Evolutionary conservation across 2,113 vertebrate species (phyloP), one percentile per base, ranked within the genome.

Genomic region (Marmota flaviventris): DNA sequence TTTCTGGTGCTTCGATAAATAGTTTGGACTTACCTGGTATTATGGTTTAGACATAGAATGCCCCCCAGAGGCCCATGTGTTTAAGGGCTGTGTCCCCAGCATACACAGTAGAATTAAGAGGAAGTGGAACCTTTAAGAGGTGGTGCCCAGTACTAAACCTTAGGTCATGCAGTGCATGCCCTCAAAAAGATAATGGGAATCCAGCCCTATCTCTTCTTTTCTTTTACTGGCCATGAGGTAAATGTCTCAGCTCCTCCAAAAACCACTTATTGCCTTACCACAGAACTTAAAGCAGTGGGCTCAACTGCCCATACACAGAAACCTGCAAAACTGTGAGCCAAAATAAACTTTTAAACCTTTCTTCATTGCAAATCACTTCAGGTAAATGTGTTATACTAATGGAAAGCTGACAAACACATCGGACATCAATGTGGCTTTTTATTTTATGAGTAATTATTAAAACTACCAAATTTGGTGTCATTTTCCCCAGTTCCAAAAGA

Each of bases 371-470:
- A 90, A 10, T 67, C 48, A 89, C 16, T 14, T 51, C 45, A 51
- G n/a, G 17, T n/a, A 27, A 69, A 32, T 67, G 58, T 56, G 42
- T 56, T 70, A 70, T 18, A 69, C 18, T 53, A 39, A 70, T 32
- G 63, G 29, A 56, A 37, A 51, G 34, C 42, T 70, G 34, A 70
- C 67, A 2, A 63, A 53, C 39, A 73, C 27, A 95, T 73, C 7
- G 91, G 27, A 7, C 5, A 87, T 11, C 39, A 82, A 92, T 18
- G 39, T 10, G 67, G 22, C 16, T 81, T 95, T 95, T 93, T 61
- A 72, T 84, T 87, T 93, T 82, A 87, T 72, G 14, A 89, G 8
- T 78, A 85, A 93, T 63, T 85, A 94, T 6, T 76, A 93, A 83
- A 89, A 93, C 79, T 65, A 85, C 13, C 76, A 90, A 84, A 81